Evolutionary conservation across 2,113 vertebrate species (phyloP), one percentile per base, ranked within the genome.

Genomic region (Prionailurus viverrinus): DNA sequence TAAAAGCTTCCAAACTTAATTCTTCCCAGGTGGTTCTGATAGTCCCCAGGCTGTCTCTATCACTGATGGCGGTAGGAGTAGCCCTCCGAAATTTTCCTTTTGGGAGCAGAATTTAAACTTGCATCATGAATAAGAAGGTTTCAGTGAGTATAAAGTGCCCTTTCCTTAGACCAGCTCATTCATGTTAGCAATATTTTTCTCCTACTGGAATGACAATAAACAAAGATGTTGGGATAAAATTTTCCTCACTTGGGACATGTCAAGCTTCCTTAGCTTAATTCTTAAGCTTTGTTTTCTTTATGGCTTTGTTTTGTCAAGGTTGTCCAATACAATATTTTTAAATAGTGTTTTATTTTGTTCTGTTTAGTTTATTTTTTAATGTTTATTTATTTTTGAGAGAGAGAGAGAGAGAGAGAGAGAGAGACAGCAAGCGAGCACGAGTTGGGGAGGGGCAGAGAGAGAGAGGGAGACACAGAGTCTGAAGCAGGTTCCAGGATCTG

Each of bases 211-310:
- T 87, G 93, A 58, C 7, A 89, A 39, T 68, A 69, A 93, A 88
- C 23, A 92, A 69, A 83, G 91, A 74, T 39, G 1, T 92, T 61
- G 45, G 36, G 16, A 48, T 90, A 63, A 94, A 94, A 81, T 53
- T 71, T 33, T 90, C 33, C 36, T 73, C 25, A 61, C 68, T 85
- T 85, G 55, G 85, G 29, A 45, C 55, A 23, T 93, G 21, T 39
- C 8, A 88, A 25, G 4, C 55, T 95, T 95, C 25, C 65, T 96
- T 91, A 90, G 82, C 5, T 94, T 94, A 68, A 55, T 82, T 79
- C 14, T 83, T 45, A 48, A 48, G 74, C 41, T 78, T 78, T 48
- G 15, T 78, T 45, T 78, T 78, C 74, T 27, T 76, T 79, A 81
- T 7, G 61, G 16, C 29, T 85, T 93, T 94, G 9, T 91, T 96